Conservation (phyloP, 2,888 invertebrate species). For the Embidobia sp. region DNA sequence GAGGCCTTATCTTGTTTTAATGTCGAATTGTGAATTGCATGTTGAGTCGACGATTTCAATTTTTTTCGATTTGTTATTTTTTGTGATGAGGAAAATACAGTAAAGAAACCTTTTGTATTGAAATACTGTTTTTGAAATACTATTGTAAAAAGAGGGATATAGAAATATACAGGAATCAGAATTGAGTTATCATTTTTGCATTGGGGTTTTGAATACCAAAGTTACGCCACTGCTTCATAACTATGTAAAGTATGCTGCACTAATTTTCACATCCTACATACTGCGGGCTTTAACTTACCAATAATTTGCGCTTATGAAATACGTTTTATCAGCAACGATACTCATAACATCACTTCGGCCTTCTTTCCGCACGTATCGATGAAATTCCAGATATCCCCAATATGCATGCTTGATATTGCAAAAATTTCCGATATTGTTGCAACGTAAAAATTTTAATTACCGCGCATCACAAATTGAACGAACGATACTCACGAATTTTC, state of each 20-base stretch:
- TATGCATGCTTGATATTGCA: conserved; percentile 21
- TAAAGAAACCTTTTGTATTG: too few species aligned
- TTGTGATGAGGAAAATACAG: too few species aligned
- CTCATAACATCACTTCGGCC: conserved; percentile 19
- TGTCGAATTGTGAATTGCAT: too few species aligned
- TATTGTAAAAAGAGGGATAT: too few species aligned
- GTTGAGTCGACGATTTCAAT: too few species aligned
- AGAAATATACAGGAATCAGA: too few species aligned
- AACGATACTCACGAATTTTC: conserved; percentile 16
- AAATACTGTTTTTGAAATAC: too few species aligned
- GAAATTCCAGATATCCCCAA: conserved; percentile 35
- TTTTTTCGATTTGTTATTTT: too few species aligned
- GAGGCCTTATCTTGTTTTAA: too few species aligned
- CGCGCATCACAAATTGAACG: conserved; percentile 20
- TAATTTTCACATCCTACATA: conserved; percentile 28
- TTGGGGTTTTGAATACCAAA: too few species aligned
- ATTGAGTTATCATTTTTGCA: too few species aligned
- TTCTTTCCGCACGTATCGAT: conserved; percentile 16
- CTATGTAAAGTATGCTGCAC: conserved; percentile 24
- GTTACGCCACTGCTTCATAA: conserved; percentile 30
- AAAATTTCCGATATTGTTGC: conserved; percentile 32
- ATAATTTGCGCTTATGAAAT: conserved; percentile 26
- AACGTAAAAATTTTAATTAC: conserved; percentile 42
- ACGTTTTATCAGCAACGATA: conserved; percentile 43
- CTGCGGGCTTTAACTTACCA: conserved; percentile 26